Evolutionary conservation across 2,888 invertebrate species (phyloP), one percentile per base, ranked within the genome.

Genomic region (Proisotoma minuta): DNA sequence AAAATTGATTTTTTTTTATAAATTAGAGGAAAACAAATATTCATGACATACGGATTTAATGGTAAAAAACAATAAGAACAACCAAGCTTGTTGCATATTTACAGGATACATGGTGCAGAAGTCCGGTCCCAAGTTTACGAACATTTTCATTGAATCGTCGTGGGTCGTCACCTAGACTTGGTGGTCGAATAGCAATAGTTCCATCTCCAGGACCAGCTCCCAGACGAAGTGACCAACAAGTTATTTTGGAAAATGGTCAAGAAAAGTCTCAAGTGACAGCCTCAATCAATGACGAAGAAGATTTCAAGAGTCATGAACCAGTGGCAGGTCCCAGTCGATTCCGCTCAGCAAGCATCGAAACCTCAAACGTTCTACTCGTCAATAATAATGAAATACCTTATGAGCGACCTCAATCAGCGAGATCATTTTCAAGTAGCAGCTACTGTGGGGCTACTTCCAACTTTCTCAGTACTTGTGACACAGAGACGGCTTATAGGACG

Each of bases 111-210:
- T n/a, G n/a, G n/a, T n/a, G n/a, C n/a, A n/a, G 72, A 12, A 71
- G 71, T 48, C 73, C 73, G 29, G 70, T 73, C 40, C 73, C 73
- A 62, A 73, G 73, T 63, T 59, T 73, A 34, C 65, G 69, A 29
- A 72, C 66, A 50, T 73, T 73, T 60, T 63, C 70, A 49, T 56
- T 72, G 20, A 52, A 72, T 58, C 63, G 73, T 56, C 62, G 73
- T 57, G 71, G 72, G 50, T 72, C 72, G 8, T 73, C 73, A 27
- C 73, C 73, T n/a, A 47, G 72, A 54, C 65, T 73, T 40, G 71
- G 72, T 50, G 73, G 73, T 22, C 71, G 71, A 26, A 71, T 72
- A 8, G 59, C 71, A 54, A 72, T 73, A 28, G 72, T 71, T 18
- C 73, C 73, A 23, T 70, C 71, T 3, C 72, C 73, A 26, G 71